Evolutionary conservation across 2,113 vertebrate genomes (phyloP).

Genomic region (Sinocyclocheilus anophthalmus): DNA sequence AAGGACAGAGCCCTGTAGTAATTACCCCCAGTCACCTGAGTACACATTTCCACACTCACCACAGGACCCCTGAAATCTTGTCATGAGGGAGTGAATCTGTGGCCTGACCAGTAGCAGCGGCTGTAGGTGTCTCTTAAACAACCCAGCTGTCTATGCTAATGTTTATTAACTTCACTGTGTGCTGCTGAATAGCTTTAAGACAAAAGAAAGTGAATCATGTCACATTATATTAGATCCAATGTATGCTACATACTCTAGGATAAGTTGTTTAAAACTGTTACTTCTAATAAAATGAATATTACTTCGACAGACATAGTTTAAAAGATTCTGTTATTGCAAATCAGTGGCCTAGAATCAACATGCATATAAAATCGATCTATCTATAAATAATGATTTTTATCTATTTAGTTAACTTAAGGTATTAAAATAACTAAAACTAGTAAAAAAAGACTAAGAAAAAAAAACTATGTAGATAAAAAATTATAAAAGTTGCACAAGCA

Average conservation of each 20-base stretch:
- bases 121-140: not conserved
- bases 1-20: slow-evolving; percentile 16
- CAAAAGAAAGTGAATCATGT: slow-evolving; percentile 11
- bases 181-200: not conserved
- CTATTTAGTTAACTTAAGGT: no score
- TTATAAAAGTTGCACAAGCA: no score
- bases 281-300: not conserved
- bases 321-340: not conserved
- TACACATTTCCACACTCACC: slow-evolving; percentile 23
- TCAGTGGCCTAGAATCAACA: not conserved
- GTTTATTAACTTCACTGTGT: not conserved
- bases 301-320: not conserved
- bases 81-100: not conserved
- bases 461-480: no score
- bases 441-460: no score
- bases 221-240: not conserved
- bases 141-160: not conserved
- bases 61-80: not conserved
- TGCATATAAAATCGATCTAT: no score
- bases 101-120: not conserved
- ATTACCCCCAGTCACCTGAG: slow-evolving; percentile 44
- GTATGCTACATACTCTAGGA: not conserved
- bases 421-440: no score
- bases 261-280: not conserved
- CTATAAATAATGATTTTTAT: no score